phyloP scores from a whole-genome alignment of 1,140 invertebrate species.

The Nephila pilipes region DNA sequence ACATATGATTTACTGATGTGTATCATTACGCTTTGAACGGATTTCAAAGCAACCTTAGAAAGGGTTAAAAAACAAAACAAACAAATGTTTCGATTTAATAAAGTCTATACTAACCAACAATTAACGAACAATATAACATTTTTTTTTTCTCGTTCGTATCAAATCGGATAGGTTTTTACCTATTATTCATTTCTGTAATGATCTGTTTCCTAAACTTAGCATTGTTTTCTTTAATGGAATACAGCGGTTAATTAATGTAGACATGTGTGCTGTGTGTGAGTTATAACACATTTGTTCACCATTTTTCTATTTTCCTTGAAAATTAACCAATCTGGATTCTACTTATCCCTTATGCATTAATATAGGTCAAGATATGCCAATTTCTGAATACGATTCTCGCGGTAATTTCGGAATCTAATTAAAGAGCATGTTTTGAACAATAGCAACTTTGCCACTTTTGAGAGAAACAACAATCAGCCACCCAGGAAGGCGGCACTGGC shows the following conservation, averaged over 20 bases:
- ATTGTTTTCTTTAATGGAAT: conserved; percentile 15
- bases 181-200: background rate
- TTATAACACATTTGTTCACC: background rate
- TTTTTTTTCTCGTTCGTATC: background rate
- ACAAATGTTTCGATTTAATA: background rate
- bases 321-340: background rate
- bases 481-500: conserved; percentile 37
- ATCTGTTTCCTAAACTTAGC: background rate
- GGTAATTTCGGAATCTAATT: conserved; percentile 28
- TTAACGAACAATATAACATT: background rate
- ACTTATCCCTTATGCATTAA: background rate
- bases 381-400: background rate
- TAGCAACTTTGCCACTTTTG: background rate
- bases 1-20: background rate
- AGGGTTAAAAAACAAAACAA: background rate
- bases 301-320: background rate
- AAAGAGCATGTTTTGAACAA: conserved; percentile 23
- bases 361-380: conserved; percentile 12
- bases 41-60: background rate
- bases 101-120: background rate
- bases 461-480: conserved; percentile 9
- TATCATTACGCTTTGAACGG: background rate
- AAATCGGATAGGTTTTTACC: background rate
- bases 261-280: too few species aligned
- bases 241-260: background rate